These are phyloP conservation scores for Amorpha juglandis DNA, from an alignment of 2,888 invertebrate genomes.

Conservation along the genomic window DNA sequence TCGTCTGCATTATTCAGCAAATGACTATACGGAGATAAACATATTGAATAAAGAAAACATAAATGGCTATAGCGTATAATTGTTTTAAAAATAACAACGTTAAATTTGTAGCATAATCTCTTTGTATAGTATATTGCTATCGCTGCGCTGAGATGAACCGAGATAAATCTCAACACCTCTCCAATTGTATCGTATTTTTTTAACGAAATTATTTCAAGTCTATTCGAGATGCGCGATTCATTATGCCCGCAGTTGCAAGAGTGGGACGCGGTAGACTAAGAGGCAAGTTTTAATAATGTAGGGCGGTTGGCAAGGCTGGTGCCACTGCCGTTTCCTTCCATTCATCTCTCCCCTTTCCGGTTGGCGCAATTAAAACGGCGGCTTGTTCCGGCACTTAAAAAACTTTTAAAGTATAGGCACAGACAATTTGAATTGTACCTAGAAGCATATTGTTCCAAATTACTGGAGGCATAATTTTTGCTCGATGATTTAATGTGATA, in stretches of 20 bases:
- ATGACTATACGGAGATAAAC: slow-evolving; percentile 1
- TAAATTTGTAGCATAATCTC: slow-evolving; percentile 6
- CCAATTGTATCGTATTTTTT: slow-evolving; percentile 46
- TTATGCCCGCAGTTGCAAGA: slow-evolving; percentile 70
- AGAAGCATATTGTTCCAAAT: slow-evolving; percentile 62
- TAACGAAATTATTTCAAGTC: slow-evolving; percentile 64
- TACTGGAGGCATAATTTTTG: slow-evolving; percentile 54
- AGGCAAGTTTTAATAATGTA: slow-evolving; percentile 83
- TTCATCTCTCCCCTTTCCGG: slow-evolving; percentile 82
- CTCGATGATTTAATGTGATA: slow-evolving; percentile 47
- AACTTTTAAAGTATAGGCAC: slow-evolving; percentile 78
- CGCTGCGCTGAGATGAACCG: not conserved
- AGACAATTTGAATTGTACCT: slow-evolving; percentile 69
- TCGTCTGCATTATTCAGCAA: slow-evolving; percentile 3
- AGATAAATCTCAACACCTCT: slow-evolving; percentile 44
- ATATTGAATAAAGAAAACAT: not conserved
- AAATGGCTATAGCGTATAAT: not conserved
- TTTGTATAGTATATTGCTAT: too few species aligned
- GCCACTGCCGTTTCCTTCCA: slow-evolving; percentile 80
- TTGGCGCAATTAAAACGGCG: slow-evolving; percentile 81
- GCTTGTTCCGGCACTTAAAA: slow-evolving; percentile 82
- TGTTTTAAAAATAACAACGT: not conserved
- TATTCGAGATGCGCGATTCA: slow-evolving; percentile 72
- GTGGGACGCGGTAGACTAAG: slow-evolving; percentile 68
- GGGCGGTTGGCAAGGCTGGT: slow-evolving; percentile 78